Conservation (phyloP, 92 coral and sea anemone species). For the Bergia puertoricense region DNA sequence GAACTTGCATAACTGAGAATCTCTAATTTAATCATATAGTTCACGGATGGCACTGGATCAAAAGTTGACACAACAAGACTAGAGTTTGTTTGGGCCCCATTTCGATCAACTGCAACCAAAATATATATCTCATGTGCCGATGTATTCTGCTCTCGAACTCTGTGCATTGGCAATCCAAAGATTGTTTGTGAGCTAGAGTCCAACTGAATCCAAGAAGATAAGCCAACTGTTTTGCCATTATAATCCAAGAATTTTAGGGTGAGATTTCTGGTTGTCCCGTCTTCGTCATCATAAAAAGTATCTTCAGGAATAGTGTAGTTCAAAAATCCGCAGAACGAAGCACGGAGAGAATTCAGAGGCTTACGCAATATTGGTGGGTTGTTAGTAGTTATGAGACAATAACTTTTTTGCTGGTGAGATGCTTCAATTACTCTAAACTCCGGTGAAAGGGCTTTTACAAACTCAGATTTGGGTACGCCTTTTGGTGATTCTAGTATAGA, state of each 20-base stretch:
- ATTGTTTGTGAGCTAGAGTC: constrained; percentile 43
- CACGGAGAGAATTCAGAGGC: constrained; percentile 15
- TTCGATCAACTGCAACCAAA: constrained; percentile 45
- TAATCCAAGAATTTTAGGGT: constrained; percentile 27
- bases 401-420: constrained; percentile 30
- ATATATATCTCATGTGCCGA: constrained; percentile 1
- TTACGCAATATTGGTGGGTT: constrained; percentile 35
- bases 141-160: background rate
- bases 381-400: constrained; percentile 28
- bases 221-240: background rate
- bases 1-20: constrained; percentile 17
- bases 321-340: constrained; percentile 29
- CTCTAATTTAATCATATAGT: constrained; percentile 34
- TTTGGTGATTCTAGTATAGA: background rate
- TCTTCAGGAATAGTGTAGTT: constrained; percentile 41
- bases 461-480: constrained; percentile 13
- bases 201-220: constrained; percentile 41
- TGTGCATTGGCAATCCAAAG: constrained; percentile 38
- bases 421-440: constrained; percentile 36
- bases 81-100: constrained; percentile 24
- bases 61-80: constrained; percentile 24
- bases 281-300: constrained; percentile 48
- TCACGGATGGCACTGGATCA: constrained; percentile 33
- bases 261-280: constrained; percentile 49
- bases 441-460: constrained; percentile 31